A percentile compares a stretch with the other conserved stretches of the same genome.
These are phyloP conservation scores for Camelus dromedarius DNA, from an alignment of 2,113 vertebrate genomes.

Conservation along the genomic window DNA sequence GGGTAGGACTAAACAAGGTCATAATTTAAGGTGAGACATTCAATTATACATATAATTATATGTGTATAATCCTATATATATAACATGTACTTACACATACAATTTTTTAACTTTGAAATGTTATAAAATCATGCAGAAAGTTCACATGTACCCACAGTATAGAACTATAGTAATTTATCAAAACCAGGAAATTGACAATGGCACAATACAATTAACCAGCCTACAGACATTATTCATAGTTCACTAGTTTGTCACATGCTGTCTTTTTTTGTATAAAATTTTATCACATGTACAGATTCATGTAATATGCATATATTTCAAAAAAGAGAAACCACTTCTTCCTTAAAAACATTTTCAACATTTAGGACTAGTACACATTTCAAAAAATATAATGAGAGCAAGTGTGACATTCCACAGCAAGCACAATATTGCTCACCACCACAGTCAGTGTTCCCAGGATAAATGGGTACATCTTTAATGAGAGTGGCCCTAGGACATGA, in stretches of 20 bases:
- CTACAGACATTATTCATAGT: not conserved
- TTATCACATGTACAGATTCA: not conserved
- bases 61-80: not conserved
- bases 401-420: not conserved
- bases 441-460: not conserved
- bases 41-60: not conserved
- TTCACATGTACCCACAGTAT: not conserved
- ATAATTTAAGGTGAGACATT: slow-evolving; percentile 15
- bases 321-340: not conserved
- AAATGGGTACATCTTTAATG: not conserved
- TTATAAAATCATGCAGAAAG: not conserved
- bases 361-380: not conserved
- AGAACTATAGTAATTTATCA: not conserved
- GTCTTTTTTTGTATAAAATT: not conserved
- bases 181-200: not conserved
- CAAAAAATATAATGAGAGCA: not conserved
- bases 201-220: not conserved
- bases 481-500: not conserved
- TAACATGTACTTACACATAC: not conserved
- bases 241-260: not conserved
- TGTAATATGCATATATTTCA: not conserved
- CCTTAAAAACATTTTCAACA: not conserved
- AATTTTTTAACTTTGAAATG: slow-evolving; percentile 19
- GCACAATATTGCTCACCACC: not conserved
- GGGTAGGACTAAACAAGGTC: not conserved